Percentiles rank a stretch among this genome's conserved stretches.
These are phyloP conservation scores for Laticauda colubrina DNA, from an alignment of 2,113 vertebrate genomes.

Conservation along the genomic window DNA sequence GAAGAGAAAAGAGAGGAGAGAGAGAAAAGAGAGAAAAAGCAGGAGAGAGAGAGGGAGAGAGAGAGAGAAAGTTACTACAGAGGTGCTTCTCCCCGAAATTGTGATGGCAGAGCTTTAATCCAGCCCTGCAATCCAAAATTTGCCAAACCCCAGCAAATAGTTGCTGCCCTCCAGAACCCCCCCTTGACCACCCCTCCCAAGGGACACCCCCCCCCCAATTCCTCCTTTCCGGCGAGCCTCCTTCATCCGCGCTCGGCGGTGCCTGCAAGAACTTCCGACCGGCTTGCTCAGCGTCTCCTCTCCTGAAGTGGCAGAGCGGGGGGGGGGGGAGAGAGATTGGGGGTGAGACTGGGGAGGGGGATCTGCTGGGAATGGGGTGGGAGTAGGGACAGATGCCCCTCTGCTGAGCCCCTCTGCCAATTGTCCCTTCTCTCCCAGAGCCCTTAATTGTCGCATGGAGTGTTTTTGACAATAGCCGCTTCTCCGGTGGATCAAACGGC, in stretches of 20 bases:
- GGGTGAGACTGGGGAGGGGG: no score
- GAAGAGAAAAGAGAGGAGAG: no score
- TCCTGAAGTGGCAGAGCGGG: not conserved
- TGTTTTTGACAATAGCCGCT: conserved; percentile 3
- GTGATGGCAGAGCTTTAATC: not conserved
- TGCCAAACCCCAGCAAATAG: not conserved
- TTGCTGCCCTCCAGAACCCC: not conserved
- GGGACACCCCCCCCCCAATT: not conserved
- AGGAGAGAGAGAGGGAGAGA: no score
- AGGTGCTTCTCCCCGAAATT: not conserved
- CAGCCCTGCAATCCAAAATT: not conserved
- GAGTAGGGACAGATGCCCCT: not conserved
- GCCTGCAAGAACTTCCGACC: not conserved
- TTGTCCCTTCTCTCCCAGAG: not conserved
- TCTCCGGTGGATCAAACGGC: conserved; percentile 23
- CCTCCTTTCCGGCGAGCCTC: not conserved
- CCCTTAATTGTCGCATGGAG: conserved; percentile 22
- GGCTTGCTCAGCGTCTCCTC: not conserved
- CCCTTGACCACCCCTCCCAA: not conserved
- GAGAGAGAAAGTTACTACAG: no score
- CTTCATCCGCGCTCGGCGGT: not conserved
- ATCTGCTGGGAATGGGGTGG: not conserved
- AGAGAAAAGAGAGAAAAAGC: no score
- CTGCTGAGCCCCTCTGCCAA: not conserved
- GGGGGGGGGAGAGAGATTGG: not conserved